phyloP scores from a whole-genome alignment of 2,113 vertebrate species.

The Pao palembangensis region DNA sequence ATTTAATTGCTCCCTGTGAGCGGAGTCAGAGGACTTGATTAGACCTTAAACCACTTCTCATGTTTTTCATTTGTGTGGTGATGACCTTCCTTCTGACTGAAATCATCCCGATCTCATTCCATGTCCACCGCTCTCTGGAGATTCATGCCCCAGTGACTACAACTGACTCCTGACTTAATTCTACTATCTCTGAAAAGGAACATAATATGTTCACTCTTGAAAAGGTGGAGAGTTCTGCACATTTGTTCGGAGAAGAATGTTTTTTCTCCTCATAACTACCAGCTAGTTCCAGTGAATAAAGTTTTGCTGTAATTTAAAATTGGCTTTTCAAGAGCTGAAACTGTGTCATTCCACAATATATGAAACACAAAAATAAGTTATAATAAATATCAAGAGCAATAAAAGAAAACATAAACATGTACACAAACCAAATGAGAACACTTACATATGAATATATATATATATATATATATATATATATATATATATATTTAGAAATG shows the following conservation, averaged over 20 bases:
- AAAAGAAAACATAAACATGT: background rate
- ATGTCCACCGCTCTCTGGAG: conserved; percentile 64
- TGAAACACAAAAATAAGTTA: background rate
- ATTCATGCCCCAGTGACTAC: conserved; percentile 65
- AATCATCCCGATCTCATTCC: conserved; percentile 68
- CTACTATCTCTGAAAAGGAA: conserved; percentile 38
- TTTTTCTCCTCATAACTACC: conserved; percentile 20
- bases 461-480: background rate
- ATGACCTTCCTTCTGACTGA: conserved; percentile 74
- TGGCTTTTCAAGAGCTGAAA: conserved; percentile 8
- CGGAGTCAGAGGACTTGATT: conserved; percentile 77
- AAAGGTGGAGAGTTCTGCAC: conserved; percentile 44
- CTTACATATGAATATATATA: background rate
- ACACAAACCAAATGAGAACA: background rate
- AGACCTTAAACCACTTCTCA: conserved; percentile 76
- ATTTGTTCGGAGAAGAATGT: conserved; percentile 12
- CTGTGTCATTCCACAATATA: background rate
- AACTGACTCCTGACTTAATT: conserved; percentile 62
- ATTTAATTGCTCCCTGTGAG: conserved; percentile 78
- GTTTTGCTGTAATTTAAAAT: conserved; percentile 5
- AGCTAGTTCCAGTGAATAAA: background rate
- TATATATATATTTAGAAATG: background rate
- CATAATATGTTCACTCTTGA: conserved; percentile 45
- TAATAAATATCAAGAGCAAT: background rate
- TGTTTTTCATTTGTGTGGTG: conserved; percentile 79